A percentile compares a stretch with the other conserved stretches of the same genome.
These are phyloP conservation scores for Diadromus collaris DNA, from an alignment of 2,888 invertebrate species.

Conservation along the genomic window DNA sequence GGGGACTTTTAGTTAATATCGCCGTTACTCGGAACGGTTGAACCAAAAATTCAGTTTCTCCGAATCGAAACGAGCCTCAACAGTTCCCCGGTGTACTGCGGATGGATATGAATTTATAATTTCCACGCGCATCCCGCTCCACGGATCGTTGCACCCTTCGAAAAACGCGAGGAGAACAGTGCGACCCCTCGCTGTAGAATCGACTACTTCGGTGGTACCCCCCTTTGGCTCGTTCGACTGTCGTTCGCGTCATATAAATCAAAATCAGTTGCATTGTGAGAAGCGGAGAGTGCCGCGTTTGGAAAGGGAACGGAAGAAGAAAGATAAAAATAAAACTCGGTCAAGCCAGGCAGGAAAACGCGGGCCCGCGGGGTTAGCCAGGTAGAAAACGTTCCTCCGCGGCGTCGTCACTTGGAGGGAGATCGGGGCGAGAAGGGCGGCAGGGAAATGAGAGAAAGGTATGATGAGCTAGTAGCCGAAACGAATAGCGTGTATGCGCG, in stretches of 20 bases:
- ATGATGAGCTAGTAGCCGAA: constrained; percentile 14
- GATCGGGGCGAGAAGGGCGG: constrained; percentile 27
- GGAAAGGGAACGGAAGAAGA: constrained; percentile 30
- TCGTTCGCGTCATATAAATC: constrained; percentile 79
- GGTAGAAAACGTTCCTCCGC: constrained; percentile 73
- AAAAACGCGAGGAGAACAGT: constrained; percentile 32
- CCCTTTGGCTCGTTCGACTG: constrained; percentile 70
- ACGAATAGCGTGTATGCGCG: constrained; percentile 28
- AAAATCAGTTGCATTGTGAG: constrained; percentile 79
- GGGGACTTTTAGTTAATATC: constrained; percentile 23
- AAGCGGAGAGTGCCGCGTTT: constrained; percentile 51
- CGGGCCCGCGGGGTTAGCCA: constrained; percentile 71
- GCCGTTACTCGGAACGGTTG: constrained; percentile 37
- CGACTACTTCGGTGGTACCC: constrained; percentile 59
- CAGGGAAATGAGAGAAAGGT: constrained; percentile 50
- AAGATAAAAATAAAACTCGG: constrained; percentile 76
- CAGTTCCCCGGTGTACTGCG: constrained; percentile 21
- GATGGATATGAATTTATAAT: constrained; percentile 79
- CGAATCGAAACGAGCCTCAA: constrained; percentile 66
- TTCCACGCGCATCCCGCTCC: constrained; percentile 72
- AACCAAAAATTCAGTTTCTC: constrained; percentile 70
- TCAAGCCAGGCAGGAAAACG: constrained; percentile 76
- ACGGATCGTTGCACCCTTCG: constrained; percentile 61
- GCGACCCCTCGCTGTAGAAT: constrained; percentile 55
- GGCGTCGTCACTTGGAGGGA: constrained; percentile 24